A percentile compares a stretch with the other conserved stretches of the same genome.
phyloP scores from a whole-genome alignment of 2,888 invertebrate species.

The Andrena bicolor region DNA sequence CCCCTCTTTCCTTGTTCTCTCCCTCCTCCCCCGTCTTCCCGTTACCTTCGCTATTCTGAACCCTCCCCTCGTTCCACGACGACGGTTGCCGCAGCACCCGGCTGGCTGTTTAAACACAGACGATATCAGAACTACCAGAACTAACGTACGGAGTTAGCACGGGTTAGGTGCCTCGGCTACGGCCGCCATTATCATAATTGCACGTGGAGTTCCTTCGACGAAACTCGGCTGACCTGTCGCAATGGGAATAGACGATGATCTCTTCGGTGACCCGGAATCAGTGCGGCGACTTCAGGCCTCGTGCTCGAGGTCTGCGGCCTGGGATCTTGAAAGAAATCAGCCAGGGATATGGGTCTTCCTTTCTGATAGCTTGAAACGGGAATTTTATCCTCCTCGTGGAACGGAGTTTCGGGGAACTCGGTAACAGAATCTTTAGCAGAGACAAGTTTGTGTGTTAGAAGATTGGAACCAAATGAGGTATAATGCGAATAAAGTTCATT shows the following conservation, averaged over 20 bases:
- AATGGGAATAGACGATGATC: constrained; percentile 72
- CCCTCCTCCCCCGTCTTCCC: constrained; percentile 57
- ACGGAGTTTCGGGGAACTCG: not conserved
- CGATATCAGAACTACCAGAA: constrained; percentile 84
- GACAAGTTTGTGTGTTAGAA: no score
- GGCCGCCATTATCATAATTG: constrained; percentile 84
- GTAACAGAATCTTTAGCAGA: not conserved
- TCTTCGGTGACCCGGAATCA: constrained; percentile 69
- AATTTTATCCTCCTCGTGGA: not conserved
- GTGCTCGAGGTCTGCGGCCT: not conserved
- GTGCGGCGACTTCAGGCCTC: constrained; percentile 11
- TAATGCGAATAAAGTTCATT: no score
- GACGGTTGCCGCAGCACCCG: constrained; percentile 77
- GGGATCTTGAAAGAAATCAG: not conserved
- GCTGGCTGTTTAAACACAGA: constrained; percentile 85
- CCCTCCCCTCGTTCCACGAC: constrained; percentile 53
- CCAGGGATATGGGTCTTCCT: no score
- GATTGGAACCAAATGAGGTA: no score
- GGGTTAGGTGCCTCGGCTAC: constrained; percentile 77
- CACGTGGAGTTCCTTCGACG: constrained; percentile 75
- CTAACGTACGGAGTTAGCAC: constrained; percentile 78
- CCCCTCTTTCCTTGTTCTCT: constrained; percentile 50
- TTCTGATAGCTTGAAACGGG: not conserved
- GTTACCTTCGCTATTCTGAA: constrained; percentile 54
- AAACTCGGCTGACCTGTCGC: constrained; percentile 75